Evolutionary conservation across 2,797 vertebrate species (phyloP), one percentile per base, ranked within the genome.

Genomic region (Sylvilagus floridanus): DNA sequence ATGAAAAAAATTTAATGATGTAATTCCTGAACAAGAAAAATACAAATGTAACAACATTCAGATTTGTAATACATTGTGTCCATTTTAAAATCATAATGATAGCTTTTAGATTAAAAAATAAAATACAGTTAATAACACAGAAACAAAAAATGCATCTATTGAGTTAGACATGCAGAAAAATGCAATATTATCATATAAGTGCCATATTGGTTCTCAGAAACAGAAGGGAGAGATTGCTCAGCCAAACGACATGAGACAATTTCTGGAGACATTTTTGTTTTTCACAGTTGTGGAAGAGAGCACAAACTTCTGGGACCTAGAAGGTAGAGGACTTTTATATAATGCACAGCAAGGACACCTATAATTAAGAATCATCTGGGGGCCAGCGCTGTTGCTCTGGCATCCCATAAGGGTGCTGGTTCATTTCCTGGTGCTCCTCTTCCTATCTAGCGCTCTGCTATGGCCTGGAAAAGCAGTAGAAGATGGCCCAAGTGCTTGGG

Each of bases 121-220:
- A 72, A 87, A 93, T 30, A 21, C 8, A 69, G 30, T 47, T 62
- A 82, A 28, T 92, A 71, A 30, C 69, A 89, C 71, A 90, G 60
- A 28, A 57, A 69, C 22, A 47, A 82, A 69, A 5, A 92, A 81
- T 7, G 0, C 35, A 35, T 28, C 7, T 69, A n/a, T 24, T 68
- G 5, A 87, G 6, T 62, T 63, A 71, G 1, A 32, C 17, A 69
- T 47, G 21, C 6, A 79, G 78, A 42, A 4, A 32, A 78, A 32
- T 28, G 13, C 0, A 32, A 75, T 57, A 47, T 52, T 68, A 88
- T 57, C 17, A 79, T 7, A 71, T 35, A 28, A 84, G 32, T 37
- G n/a, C 28, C 28, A 72, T 13, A 17, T 1, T 54, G 28, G 21
- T 54, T 88, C 35, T 77, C 54, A 60, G 35, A 4, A 50, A 5